Evolutionary conservation across 2,797 vertebrate species (phyloP).

Genomic region (Manis javanica): DNA sequence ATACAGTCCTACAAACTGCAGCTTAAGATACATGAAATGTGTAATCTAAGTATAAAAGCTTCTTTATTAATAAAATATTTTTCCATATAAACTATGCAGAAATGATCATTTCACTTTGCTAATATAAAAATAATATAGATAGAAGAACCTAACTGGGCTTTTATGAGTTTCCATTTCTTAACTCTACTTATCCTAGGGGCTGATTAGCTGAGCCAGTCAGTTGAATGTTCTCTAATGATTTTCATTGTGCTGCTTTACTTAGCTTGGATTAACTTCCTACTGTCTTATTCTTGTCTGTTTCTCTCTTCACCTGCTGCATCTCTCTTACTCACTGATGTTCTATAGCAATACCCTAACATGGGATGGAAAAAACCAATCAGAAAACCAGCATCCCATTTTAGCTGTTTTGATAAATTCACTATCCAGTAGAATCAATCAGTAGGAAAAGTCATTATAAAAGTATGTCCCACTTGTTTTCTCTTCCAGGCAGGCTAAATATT

Average conservation of each 20-base stretch:
- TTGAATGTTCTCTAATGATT: background rate
- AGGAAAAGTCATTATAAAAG: constrained; percentile 65
- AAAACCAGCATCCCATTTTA: constrained; percentile 22
- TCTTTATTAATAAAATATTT: constrained; percentile 11
- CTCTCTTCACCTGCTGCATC: background rate
- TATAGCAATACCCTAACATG: background rate
- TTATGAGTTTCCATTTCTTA: background rate
- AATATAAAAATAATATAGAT: background rate
- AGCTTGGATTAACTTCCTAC: background rate
- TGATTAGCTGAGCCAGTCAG: background rate
- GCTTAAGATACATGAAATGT: background rate
- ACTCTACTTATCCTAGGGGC: background rate
- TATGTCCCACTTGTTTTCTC: constrained; percentile 56
- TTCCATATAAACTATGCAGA: background rate
- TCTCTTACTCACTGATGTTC: background rate
- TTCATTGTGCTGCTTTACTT: background rate
- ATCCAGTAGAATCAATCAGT: constrained; percentile 56
- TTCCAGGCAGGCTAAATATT: constrained; percentile 72
- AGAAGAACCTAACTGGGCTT: background rate
- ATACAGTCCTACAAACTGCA: background rate
- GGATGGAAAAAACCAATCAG: constrained; percentile 45
- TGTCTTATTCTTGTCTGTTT: background rate
- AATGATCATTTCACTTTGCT: constrained; percentile 28
- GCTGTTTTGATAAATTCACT: constrained; percentile 39
- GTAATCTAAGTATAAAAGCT: background rate